Evolutionary conservation across 2,113 vertebrate genomes (phyloP).

Genomic region (Jacana jacana): DNA sequence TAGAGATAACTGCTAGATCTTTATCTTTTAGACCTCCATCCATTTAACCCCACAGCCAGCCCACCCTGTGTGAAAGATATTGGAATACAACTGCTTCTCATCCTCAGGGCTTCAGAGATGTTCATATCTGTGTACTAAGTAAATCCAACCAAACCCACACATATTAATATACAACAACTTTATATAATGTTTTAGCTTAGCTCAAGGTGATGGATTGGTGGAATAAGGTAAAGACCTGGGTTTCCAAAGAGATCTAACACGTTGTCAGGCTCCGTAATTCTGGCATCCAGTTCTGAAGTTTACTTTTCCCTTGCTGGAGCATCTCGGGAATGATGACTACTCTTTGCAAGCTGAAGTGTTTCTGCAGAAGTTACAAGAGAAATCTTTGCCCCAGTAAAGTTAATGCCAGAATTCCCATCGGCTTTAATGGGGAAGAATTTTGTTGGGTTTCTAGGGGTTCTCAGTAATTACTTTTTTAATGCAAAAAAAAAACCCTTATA

Average conservation of each 20-base stretch:
- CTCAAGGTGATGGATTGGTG: neutral
- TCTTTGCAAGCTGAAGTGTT: neutral
- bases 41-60: neutral
- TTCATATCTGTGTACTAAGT: neutral
- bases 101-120: neutral
- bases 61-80: neutral
- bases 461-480: neutral
- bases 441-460: neutral
- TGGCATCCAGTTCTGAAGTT: neutral
- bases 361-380: neutral
- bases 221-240: neutral
- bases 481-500: neutral
- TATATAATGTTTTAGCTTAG: neutral
- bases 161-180: neutral
- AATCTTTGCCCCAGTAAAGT: neutral
- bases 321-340: neutral
- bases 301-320: neutral
- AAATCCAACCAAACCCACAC: neutral
- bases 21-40: neutral
- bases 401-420: neutral
- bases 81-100: neutral
- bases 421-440: neutral
- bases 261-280: neutral
- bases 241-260: neutral
- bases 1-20: neutral